These are phyloP conservation scores for Halcyon badia DNA, from an alignment of 2,797 vertebrate genomes.

Conservation along the genomic window DNA sequence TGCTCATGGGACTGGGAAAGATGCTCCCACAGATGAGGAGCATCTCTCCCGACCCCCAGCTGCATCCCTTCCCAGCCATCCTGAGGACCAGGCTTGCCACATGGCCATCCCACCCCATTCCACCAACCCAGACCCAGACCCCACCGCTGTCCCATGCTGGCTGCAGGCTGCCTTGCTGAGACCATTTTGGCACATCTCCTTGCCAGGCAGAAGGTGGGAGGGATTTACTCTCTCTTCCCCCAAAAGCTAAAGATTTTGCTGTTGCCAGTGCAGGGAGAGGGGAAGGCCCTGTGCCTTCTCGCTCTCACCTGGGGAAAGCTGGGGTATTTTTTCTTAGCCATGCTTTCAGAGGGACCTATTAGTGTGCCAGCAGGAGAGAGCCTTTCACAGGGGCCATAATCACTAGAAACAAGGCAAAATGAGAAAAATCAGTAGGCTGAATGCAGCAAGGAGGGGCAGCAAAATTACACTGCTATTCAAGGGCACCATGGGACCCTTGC, in stretches of 20 bases:
- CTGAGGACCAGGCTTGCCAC: fast-evolving
- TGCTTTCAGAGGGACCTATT: background rate
- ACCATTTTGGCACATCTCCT: background rate
- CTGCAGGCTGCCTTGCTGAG: background rate
- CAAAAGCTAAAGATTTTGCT: background rate
- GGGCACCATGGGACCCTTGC: background rate
- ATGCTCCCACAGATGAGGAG: background rate
- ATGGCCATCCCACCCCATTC: background rate
- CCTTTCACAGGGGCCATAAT: background rate
- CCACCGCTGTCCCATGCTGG: fast-evolving
- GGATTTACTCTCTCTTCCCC: background rate
- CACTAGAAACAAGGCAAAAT: background rate
- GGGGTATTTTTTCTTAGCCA: background rate
- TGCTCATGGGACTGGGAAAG: background rate
- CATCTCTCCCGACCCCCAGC: background rate
- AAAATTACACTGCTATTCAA: background rate
- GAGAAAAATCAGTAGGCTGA: background rate
- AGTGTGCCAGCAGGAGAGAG: background rate
- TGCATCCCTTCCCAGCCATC: fast-evolving
- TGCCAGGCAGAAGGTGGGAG: background rate
- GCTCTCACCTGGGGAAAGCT: background rate
- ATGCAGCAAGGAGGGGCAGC: background rate
- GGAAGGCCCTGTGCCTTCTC: background rate
- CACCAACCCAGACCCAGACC: fast-evolving
- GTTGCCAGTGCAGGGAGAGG: background rate